These are phyloP conservation scores for Neodiprion pinetum DNA, from an alignment of 1,140 invertebrate genomes.

Conservation along the genomic window DNA sequence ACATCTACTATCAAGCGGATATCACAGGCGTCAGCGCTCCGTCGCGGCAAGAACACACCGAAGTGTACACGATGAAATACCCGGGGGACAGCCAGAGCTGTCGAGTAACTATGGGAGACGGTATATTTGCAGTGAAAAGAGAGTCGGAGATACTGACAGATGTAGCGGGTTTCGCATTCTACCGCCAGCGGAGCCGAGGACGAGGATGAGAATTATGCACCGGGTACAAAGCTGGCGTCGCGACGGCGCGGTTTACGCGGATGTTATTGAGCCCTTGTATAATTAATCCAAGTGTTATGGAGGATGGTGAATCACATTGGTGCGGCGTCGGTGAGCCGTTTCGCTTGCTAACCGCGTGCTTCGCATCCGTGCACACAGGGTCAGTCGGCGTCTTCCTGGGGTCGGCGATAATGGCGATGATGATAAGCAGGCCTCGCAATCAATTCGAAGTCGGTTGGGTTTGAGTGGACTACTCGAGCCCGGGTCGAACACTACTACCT, in stretches of 20 bases:
- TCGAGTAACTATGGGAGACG: background rate
- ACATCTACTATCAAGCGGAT: background rate
- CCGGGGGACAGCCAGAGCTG: background rate
- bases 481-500: constrained; percentile 6
- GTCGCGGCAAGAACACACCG: background rate
- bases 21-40: background rate
- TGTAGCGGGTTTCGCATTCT: too few relatives aligned
- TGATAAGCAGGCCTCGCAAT: background rate
- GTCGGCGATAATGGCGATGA: background rate
- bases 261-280: too few relatives aligned
- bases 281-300: too few relatives aligned
- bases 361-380: background rate
- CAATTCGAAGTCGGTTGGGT: background rate
- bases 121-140: too few relatives aligned
- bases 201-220: background rate
- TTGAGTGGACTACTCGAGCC: background rate
- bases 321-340: too few relatives aligned
- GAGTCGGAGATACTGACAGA: too few relatives aligned
- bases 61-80: background rate
- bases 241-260: too few relatives aligned
- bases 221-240: background rate
- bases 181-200: too few relatives aligned
- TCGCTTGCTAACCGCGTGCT: background rate
- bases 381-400: background rate
- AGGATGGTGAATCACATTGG: too few relatives aligned